Evolutionary conservation across 2,113 vertebrate genomes (phyloP), one percentile per base, ranked within the genome.

Genomic region (Carassius gibelio): DNA sequence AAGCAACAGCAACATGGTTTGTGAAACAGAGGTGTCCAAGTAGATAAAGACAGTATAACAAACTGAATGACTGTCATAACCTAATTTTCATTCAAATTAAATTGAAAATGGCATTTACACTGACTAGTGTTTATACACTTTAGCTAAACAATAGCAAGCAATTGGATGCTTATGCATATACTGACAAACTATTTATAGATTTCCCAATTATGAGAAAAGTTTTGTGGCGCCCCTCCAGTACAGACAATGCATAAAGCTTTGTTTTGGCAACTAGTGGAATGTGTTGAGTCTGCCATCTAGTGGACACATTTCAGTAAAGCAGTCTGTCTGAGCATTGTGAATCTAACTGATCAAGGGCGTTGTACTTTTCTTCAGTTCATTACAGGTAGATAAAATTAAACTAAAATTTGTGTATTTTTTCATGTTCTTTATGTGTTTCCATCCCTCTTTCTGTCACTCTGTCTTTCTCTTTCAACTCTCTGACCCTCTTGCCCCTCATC

Each of bases 401-500:
- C 26, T 66, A 45, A 1, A 57, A 52, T 75, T 52, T 83, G 21
- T 83, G 66, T 77, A 7, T 26, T 74, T 84, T 55, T 82, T 72
- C 62, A 75, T 82, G 81, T 75, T 79, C 52, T 81, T 19, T 86
- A 48, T 85, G 57, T 72, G 59, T 81, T 68, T 86, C 52, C 61
- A 77, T 78, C 42, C 45, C 59, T 87, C n/a, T 52, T 30, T 83
- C 68, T 76, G 19, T 82, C 75, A 50, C 57, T 88, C 13, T 88
- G 72, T 91, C 45, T 91, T 79, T 84, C 88, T 92, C 89, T 91
- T 89, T 72, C 61, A 62, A 23, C 83, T 38, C 19, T 83, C 81
- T 75, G 50, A 8, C 48, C 45, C 8, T 34, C 81, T 66, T 83
- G 90, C 84, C 90, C 52, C 61, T 86, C 75, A n/a, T 81, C 50